A percentile compares a stretch with the other conserved stretches of the same genome.
Conservation (phyloP, 2,888 invertebrate genomes). For the Diploptera punctata region DNA sequence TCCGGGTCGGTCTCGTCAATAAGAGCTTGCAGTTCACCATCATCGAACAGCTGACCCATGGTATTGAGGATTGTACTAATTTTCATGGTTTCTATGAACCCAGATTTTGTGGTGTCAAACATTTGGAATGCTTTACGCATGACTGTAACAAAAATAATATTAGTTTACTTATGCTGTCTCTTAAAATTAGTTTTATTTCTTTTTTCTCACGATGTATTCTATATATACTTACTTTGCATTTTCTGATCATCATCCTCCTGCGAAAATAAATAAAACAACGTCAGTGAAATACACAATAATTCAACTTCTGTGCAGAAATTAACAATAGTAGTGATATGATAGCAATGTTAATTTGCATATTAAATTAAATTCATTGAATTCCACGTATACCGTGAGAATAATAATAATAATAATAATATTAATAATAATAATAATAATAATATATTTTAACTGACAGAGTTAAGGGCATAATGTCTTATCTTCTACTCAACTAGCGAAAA, state of each 20-base stretch:
- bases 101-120: constrained; percentile 93
- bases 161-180: no score
- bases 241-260: constrained; percentile 51
- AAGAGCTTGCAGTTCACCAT: constrained; percentile 85
- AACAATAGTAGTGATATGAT: no score
- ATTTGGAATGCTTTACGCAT: constrained; percentile 96
- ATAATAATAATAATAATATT: no score
- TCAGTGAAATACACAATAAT: no score
- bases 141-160: constrained; percentile 61
- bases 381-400: no score
- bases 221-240: constrained; percentile 49
- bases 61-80: constrained; percentile 93
- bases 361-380: no score
- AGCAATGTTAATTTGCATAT: no score
- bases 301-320: no score
- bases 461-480: no score
- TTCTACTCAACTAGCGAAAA: no score
- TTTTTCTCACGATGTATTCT: neutral
- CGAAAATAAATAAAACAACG: constrained; percentile 35
- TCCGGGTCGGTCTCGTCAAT: constrained; percentile 94
- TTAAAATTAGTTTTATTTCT: neutral
- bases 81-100: constrained; percentile 89
- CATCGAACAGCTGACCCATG: constrained; percentile 94
- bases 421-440: no score
- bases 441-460: no score